Base-by-base conservation (phyloP, 2,888 invertebrate genomes). In the Pimpla rufipes region DNA sequence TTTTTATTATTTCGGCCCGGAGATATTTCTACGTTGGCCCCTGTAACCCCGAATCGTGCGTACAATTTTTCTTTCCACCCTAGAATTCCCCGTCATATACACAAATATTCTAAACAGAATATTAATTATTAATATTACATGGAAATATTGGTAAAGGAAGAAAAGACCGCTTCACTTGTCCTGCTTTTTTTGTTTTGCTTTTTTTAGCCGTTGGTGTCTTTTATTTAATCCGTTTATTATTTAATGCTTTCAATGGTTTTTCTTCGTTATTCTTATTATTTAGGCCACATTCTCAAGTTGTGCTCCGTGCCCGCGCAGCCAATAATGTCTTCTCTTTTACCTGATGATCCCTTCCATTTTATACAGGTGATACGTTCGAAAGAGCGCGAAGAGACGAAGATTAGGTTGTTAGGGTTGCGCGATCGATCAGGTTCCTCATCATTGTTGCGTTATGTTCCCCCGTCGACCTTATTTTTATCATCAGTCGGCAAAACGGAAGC, bases 401-500 rank as follows among this genome's bases (percentile, higher is more conserved):
- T 45, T 45, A 29, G 11, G 23, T 42, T 57, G 47, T 29, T 66
- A 50, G 45, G 57, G 59, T 16, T 16, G 67, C 68, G 78, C 64
- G 45, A 52, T 42, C 66, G 23, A 52, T 75, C 29, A 23, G 18
- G 62, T 21, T 42, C 76, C 10, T 37, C 23, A 8, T 68, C n/a
- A 10, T 21, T 42, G 42, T 76, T 62, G 81, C 50, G 67, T 81
- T 77, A 73, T 73, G 77, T 67, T 35, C 40, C 79, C 23, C 37
- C 70, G 11, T 82, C 82, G 3, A 70, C 79, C 37, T 78, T 47
- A 11, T 75, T 64, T n/a, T 68, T 4, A 45, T 75, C 78, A 0
- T 35, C 57, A 16, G 29, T 29, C 74, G 90, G 87, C 74, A 90
- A 77, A 21, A 87, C 52, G 2, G 88, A 89, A 62, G 88, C 91